A percentile compares a stretch with the other conserved stretches of the same genome.
These are phyloP conservation scores for Zapus hudsonius DNA, from an alignment of 2,113 vertebrate genomes.

Conservation along the genomic window DNA sequence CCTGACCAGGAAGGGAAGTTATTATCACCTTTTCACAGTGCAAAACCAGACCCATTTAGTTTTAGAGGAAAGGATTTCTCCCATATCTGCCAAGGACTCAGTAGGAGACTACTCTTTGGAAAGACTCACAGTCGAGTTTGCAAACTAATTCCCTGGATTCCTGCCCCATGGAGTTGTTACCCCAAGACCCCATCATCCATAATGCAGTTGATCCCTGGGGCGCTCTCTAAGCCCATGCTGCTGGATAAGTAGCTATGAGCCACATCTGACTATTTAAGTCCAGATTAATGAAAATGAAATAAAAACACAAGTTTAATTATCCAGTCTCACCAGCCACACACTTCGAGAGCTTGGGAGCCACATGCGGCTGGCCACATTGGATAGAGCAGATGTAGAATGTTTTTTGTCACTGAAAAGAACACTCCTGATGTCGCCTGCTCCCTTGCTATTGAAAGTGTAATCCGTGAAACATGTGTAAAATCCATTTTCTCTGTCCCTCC, in stretches of 20 bases:
- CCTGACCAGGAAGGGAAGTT: not conserved
- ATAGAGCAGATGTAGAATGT: accelerated
- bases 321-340: not conserved
- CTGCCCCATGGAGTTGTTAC: not conserved
- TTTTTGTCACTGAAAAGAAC: not conserved
- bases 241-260: not conserved
- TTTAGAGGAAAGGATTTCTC: not conserved
- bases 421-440: not conserved
- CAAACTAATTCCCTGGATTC: not conserved
- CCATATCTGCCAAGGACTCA: not conserved
- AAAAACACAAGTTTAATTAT: not conserved
- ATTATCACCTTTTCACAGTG: not conserved
- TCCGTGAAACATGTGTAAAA: not conserved
- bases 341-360: not conserved
- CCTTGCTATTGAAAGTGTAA: not conserved
- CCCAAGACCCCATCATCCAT: not conserved
- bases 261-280: not conserved
- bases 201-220: not conserved
- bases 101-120: not conserved
- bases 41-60: not conserved
- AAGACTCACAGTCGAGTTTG: not conserved
- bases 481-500: not conserved
- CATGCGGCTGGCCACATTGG: not conserved
- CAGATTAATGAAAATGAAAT: not conserved
- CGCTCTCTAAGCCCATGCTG: not conserved